A percentile compares a stretch with the other conserved stretches of the same genome.
phyloP scores from a whole-genome alignment of 2,797 vertebrate species.

The Squalus acanthias region DNA sequence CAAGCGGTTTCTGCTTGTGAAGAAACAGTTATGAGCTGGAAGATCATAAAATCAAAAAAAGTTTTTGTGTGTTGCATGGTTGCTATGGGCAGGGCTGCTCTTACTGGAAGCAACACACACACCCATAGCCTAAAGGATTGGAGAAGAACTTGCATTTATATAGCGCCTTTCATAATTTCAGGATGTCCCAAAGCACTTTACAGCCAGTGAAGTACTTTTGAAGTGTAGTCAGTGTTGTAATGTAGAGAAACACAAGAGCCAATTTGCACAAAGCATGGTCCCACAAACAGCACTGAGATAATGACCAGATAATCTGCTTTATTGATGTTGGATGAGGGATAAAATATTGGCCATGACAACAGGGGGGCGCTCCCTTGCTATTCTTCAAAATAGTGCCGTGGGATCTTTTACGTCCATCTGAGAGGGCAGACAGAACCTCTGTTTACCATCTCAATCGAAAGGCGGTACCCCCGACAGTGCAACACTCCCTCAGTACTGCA shows the following conservation, averaged over 20 bases:
- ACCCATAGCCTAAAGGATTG: too few relatives aligned
- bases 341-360: neutral
- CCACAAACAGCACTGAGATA: neutral
- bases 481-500: neutral
- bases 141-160: neutral
- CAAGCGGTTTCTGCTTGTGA: neutral
- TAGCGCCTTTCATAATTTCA: neutral
- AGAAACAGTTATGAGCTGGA: neutral
- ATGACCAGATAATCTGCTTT: neutral
- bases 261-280: neutral
- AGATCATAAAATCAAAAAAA: neutral
- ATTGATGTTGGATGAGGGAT: neutral
- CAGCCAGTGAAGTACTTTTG: neutral
- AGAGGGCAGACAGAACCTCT: too few relatives aligned
- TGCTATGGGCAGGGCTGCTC: neutral
- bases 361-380: neutral
- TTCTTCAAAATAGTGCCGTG: neutral
- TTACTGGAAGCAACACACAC: neutral
- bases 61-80: neutral
- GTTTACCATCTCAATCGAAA: neutral
- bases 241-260: neutral
- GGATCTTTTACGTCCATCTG: neutral
- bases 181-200: neutral
- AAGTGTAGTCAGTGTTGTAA: neutral
- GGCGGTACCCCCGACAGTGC: neutral